Evolutionary conservation across 1,140 invertebrate species (phyloP).

Genomic region (Teleopsis dalmanni): DNA sequence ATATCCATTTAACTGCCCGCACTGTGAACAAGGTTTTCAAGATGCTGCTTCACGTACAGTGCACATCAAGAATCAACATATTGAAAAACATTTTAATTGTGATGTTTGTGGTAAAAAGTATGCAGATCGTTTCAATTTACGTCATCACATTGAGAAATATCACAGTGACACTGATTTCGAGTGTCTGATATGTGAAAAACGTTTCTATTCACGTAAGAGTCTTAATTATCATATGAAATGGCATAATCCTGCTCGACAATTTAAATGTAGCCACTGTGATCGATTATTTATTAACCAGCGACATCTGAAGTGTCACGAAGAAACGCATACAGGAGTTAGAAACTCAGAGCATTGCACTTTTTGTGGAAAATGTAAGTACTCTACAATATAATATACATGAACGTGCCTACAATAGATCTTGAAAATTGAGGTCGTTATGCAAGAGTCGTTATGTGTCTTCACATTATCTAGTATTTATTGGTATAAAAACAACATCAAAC

Average conservation of each 20-base stretch:
- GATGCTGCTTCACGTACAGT: conserved; percentile 38
- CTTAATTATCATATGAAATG: conserved; percentile 40
- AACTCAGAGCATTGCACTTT: conserved; percentile 33
- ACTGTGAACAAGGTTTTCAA: conserved; percentile 29
- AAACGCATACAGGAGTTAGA: conserved; percentile 27
- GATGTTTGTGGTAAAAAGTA: conserved; percentile 37
- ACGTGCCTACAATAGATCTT: too few species aligned
- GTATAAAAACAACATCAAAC: too few species aligned
- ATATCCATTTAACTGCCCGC: conserved; percentile 35
- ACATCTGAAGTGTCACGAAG: conserved; percentile 34
- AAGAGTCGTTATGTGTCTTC: too few species aligned
- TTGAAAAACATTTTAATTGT: conserved; percentile 30
- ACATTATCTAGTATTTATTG: too few species aligned
- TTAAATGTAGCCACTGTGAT: conserved; percentile 33
- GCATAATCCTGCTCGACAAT: conserved; percentile 34
- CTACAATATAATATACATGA: neutral
- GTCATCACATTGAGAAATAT: conserved; percentile 36
- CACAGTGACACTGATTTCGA: conserved; percentile 40
- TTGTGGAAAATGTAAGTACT: conserved; percentile 31
- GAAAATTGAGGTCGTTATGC: too few species aligned
- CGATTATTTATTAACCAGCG: conserved; percentile 36
- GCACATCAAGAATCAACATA: conserved; percentile 29
- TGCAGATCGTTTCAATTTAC: conserved; percentile 35
- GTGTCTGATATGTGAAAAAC: conserved; percentile 31
- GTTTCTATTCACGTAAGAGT: conserved; percentile 36